Evolutionary conservation across 2,888 invertebrate species (phyloP).

Genomic region (Prosopocoilus inquinatus): DNA sequence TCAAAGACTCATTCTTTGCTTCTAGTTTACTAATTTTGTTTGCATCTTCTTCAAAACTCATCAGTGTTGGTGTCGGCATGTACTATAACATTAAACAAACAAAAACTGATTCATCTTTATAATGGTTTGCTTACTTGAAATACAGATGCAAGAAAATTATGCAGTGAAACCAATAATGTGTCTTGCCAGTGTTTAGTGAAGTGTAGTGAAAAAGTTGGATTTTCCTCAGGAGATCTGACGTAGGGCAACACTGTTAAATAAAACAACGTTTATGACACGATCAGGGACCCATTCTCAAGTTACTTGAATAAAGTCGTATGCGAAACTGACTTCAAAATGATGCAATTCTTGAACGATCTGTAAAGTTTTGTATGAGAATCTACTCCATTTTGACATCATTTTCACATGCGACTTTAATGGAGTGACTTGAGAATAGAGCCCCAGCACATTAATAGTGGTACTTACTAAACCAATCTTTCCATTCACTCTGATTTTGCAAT

Average conservation of each 20-base stretch:
- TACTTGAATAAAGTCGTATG: too few relatives aligned
- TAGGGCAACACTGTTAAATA: slow-evolving; percentile 79
- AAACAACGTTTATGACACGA: too few relatives aligned
- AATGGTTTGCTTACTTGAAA: slow-evolving; percentile 58
- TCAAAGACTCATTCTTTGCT: slow-evolving; percentile 77
- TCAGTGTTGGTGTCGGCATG: slow-evolving; percentile 82
- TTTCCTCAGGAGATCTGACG: slow-evolving; percentile 88
- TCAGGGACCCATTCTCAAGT: too few relatives aligned
- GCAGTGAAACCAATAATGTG: slow-evolving; percentile 83
- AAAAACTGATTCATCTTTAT: not conserved
- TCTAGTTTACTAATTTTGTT: slow-evolving; percentile 75
- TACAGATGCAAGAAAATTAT: slow-evolving; percentile 89
- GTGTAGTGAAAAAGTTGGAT: slow-evolving; percentile 80
- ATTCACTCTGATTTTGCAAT: slow-evolving; percentile 84
- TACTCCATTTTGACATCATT: too few relatives aligned
- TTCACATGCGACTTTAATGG: too few relatives aligned
- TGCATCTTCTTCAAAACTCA: slow-evolving; percentile 84
- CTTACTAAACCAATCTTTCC: slow-evolving; percentile 98
- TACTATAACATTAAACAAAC: slow-evolving; percentile 56
- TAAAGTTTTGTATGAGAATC: too few relatives aligned
- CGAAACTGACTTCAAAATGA: too few relatives aligned
- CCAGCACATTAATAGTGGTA: slow-evolving; percentile 29
- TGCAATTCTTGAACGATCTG: too few relatives aligned
- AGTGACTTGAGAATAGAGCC: too few relatives aligned
- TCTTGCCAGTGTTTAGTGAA: slow-evolving; percentile 96